These are phyloP conservation scores for Tachina fera DNA, from an alignment of 2,888 invertebrate species.

Conservation along the genomic window DNA sequence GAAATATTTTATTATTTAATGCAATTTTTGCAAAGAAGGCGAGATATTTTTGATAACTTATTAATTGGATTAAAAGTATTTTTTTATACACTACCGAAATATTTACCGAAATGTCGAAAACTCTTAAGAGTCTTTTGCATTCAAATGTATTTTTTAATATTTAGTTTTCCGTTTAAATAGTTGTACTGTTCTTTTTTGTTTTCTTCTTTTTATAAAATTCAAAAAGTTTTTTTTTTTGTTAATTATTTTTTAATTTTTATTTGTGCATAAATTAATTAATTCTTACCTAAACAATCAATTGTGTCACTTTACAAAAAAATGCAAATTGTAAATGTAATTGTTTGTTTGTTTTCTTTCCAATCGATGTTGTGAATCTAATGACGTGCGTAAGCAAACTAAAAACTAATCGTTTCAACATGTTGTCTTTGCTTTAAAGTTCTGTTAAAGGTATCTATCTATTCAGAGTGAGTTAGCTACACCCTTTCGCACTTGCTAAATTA, in stretches of 20 bases:
- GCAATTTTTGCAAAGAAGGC: too few species aligned
- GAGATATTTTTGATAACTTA: too few species aligned
- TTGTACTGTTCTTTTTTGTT: neutral
- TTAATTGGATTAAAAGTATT: neutral
- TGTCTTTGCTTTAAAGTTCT: conserved; percentile 19
- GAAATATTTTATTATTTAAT: too few species aligned
- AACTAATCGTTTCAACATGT: conserved; percentile 25
- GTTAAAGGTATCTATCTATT: conserved; percentile 4
- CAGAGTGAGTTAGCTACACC: too few species aligned
- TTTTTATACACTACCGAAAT: neutral
- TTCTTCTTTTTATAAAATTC: neutral
- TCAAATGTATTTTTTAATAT: neutral
- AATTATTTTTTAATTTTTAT: neutral
- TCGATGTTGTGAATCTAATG: conserved; percentile 41
- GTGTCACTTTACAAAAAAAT: neutral
- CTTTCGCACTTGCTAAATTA: too few species aligned
- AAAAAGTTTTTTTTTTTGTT: neutral
- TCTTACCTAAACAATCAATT: neutral
- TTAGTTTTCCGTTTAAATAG: neutral
- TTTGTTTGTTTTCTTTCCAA: neutral
- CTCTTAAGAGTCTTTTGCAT: neutral
- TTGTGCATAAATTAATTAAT: neutral
- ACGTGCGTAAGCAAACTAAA: conserved; percentile 32
- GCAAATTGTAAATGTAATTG: neutral
- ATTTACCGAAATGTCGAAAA: neutral